Evolutionary conservation across 2,888 invertebrate genomes (phyloP).

Genomic region (Drosophila prolongata): DNA sequence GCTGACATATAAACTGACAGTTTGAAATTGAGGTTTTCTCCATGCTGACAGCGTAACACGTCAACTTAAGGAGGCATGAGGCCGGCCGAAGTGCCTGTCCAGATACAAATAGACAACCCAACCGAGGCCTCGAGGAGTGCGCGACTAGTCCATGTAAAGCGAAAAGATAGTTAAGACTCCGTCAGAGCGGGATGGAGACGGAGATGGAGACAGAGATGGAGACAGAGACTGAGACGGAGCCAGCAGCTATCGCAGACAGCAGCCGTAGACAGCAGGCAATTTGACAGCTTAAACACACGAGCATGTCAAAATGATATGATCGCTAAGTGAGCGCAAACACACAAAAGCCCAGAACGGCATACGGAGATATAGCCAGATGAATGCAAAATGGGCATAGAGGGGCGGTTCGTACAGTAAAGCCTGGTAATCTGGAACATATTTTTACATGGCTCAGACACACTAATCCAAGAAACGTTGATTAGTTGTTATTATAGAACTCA

Average conservation of each 20-base stretch:
- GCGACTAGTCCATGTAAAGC: slow-evolving; percentile 39
- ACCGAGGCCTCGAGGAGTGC: slow-evolving; percentile 35
- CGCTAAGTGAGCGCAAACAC: slow-evolving; percentile 75
- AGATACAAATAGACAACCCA: slow-evolving; percentile 74
- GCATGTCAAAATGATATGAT: slow-evolving; percentile 79
- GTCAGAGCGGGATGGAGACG: slow-evolving; percentile 11
- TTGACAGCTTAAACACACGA: slow-evolving; percentile 81
- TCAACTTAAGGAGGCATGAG: slow-evolving; percentile 80
- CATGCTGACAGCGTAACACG: slow-evolving; percentile 80
- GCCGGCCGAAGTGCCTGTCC: slow-evolving; percentile 75
- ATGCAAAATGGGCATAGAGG: slow-evolving; percentile 33
- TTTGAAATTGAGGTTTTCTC: slow-evolving; percentile 83
- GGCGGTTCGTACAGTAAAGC: slow-evolving; percentile 7
- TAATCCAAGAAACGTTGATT: no score
- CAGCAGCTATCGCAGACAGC: slow-evolving; percentile 46
- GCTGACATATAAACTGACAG: slow-evolving; percentile 83
- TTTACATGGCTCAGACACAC: no score
- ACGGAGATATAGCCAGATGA: slow-evolving; percentile 31
- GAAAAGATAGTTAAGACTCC: slow-evolving; percentile 44
- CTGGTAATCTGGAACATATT: neutral
- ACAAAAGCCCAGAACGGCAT: slow-evolving; percentile 45
- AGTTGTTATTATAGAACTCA: no score
- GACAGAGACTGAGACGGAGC: slow-evolving; percentile 20
- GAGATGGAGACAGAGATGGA: neutral
- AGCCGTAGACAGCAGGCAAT: slow-evolving; percentile 74